These are phyloP conservation scores for Catharus ustulatus DNA, from an alignment of 2,797 vertebrate species.

Conservation along the genomic window DNA sequence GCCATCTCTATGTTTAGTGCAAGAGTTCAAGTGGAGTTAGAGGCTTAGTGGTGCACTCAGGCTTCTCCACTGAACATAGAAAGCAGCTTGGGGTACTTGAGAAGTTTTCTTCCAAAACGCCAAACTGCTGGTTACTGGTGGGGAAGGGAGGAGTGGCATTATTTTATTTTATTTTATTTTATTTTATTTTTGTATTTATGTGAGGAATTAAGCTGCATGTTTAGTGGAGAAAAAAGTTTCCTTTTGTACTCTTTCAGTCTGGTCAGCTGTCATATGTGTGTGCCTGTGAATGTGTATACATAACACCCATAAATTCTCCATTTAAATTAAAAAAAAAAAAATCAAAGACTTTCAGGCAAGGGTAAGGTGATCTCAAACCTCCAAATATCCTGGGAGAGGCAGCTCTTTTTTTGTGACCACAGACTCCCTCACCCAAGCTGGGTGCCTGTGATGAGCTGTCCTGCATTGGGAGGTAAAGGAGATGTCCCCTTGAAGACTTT, in stretches of 20 bases:
- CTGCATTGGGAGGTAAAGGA: not conserved
- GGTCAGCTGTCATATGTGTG: not conserved
- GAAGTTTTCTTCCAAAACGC: not conserved
- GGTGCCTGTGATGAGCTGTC: not conserved
- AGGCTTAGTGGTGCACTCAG: not conserved
- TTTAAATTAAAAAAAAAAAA: not conserved
- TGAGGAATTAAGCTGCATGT: not conserved
- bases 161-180: no score
- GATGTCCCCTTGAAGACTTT: not conserved
- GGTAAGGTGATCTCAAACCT: not conserved
- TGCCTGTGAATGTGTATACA: not conserved
- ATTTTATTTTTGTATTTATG: no score
- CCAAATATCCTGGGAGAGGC: not conserved
- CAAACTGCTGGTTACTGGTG: not conserved
- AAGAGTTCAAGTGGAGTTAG: constrained; percentile 41
- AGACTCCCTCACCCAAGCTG: not conserved
- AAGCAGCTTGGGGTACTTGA: constrained; percentile 3
- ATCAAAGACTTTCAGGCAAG: not conserved
- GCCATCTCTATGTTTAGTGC: constrained; percentile 45
- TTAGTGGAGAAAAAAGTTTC: not conserved
- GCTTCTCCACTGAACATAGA: not conserved
- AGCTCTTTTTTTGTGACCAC: not conserved
- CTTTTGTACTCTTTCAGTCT: not conserved
- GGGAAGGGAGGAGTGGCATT: not conserved
- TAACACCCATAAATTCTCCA: not conserved